Base-by-base conservation (phyloP, 2,888 invertebrate species). In the Tinea trinotella region DNA sequence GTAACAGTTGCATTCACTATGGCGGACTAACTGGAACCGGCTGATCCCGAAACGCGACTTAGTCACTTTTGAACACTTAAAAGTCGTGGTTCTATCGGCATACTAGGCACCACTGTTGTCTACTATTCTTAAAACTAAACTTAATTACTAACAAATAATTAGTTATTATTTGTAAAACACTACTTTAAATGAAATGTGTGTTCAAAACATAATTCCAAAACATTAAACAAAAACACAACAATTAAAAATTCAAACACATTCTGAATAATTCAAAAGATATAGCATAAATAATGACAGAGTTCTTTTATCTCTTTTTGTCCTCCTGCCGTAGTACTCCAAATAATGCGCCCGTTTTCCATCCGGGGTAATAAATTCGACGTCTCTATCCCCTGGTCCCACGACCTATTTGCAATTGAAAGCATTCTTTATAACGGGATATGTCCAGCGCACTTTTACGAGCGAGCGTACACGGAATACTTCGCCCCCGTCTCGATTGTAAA, bases 321-420 rank as follows among this genome's bases (percentile, higher is more conserved):
- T 70, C 70, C 68, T 74, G 70, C 61, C 48, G 48, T 48, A 7
- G 70, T 68, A 70, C 61, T 73, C 69, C 71, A 74, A 77, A 79
- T 79, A 77, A 75, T 71, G 71, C 67, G 69, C 68, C 71, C 71
- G 71, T 74, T 76, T 76, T 71, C 67, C 70, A 71, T 69, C 67
- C 68, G 63, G 68, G 67, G 70, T 74, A 70, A 74, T 82, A 82
- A 81, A 82, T 77, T 71, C 64, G 65, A 62, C 65, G 70, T 70
- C 69, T 71, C 74, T 70, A 19, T 46, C 50, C 50, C 50, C 72
- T 71, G 67, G 68, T 67, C 74, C 68, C 70, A 67, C 73, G 71
- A 71, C 71, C 77, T 76, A 81, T 81, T 82, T 80, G 81, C 79
- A 80, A 80, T 81, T 82, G 82, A 81, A 82, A 80, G 76, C 76